phyloP scores from a whole-genome alignment of 2,113 vertebrate species.

The Tympanuchus pallidicinctus region DNA sequence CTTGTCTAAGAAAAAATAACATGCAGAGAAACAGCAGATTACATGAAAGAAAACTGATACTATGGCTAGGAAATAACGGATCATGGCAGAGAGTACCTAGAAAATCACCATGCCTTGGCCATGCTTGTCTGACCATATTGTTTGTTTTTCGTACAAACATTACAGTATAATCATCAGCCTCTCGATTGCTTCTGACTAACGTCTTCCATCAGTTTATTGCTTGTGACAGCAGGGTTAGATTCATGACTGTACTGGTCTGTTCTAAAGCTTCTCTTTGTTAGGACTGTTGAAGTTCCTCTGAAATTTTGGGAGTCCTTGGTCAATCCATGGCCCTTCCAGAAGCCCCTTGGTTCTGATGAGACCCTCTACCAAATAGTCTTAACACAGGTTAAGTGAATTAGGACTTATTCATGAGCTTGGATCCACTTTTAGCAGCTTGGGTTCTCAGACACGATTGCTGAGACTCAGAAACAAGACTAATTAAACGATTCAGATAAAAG shows the following conservation, averaged over 20 bases:
- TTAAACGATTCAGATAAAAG: neutral
- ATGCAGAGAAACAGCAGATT: neutral
- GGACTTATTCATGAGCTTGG: neutral
- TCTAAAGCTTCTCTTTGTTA: neutral
- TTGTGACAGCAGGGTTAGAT: neutral
- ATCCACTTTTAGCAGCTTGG: fast-evolving
- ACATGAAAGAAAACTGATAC: neutral
- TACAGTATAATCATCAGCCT: neutral
- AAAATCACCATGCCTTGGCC: neutral
- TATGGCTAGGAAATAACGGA: neutral
- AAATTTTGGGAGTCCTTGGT: neutral
- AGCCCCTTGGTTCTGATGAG: neutral
- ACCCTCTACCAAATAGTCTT: neutral
- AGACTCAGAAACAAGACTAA: neutral
- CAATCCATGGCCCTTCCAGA: neutral
- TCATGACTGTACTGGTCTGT: neutral
- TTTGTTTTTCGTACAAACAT: neutral
- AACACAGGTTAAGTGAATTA: neutral
- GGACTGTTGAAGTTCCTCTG: neutral
- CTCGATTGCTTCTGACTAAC: neutral
- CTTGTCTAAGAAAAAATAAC: neutral
- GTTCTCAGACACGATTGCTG: neutral
- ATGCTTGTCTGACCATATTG: neutral
- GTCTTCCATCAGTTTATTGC: neutral
- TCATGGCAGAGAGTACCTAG: neutral